Evolutionary conservation across 35 echinoderm and acorn worm genomes (phyloP).

Genomic region (Lytechinus pictus): DNA sequence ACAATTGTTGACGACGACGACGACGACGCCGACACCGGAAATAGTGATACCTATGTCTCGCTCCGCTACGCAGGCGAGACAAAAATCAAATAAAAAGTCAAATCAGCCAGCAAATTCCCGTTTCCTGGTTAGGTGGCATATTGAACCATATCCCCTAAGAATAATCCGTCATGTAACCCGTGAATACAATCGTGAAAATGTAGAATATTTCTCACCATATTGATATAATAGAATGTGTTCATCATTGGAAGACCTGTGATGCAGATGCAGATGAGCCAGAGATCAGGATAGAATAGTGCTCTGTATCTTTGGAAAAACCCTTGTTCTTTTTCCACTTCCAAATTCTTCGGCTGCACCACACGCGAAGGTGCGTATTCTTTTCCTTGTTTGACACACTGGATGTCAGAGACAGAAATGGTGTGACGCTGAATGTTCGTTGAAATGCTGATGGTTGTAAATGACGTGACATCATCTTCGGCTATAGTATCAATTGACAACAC

Average conservation of each 20-base stretch:
- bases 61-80: no score
- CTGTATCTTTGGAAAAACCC: conserved; percentile 35
- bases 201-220: conserved; percentile 62
- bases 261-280: conserved; percentile 74
- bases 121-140: no score
- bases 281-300: conserved; percentile 67
- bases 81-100: no score
- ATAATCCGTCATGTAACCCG: no score
- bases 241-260: conserved; percentile 76
- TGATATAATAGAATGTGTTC: conserved; percentile 86
- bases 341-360: neutral
- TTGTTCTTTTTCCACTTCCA: neutral
- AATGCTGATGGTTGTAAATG: neutral
- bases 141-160: no score
- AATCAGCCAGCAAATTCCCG: no score
- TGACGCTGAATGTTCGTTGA: neutral
- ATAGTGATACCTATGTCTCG: no score
- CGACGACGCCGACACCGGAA: no score
- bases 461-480: neutral
- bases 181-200: no score
- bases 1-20: no score
- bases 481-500: neutral
- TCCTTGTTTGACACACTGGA: neutral
- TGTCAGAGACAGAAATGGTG: neutral
- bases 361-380: neutral